Evolutionary conservation across 2,113 vertebrate genomes (phyloP), one percentile per base, ranked within the genome.

Genomic region (Mustelus asterias): DNA sequence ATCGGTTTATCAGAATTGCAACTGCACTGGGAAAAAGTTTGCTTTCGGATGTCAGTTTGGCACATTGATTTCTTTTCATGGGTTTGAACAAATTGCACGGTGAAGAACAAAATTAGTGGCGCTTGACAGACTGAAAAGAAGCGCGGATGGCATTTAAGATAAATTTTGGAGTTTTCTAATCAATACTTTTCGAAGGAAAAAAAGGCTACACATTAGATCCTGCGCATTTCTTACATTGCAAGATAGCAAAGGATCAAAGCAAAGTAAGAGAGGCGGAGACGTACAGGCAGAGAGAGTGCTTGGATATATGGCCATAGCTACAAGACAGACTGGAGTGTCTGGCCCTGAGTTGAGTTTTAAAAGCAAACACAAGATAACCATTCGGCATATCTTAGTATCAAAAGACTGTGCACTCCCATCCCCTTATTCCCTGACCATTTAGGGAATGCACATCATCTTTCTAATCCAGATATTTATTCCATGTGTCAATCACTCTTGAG

Each of bases 111-210:
- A 72, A 95, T 54, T 54, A 72, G 44, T 41, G 5, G 69, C 76
- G 63, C 65, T 70, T 70, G 65, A 48, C 65, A 48, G 93, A 48
- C 8, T 48, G 93, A 41, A 48, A 70, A 94, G 65, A 67, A 76
- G 10, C 33, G 26, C 24, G 3, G 63, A 72, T 72, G 67, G 3
- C 37, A 26, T 95, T 95, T 70, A 18, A 72, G 54, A 48, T 72
- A 95, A 48, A 76, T 95, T 72, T 95, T 93, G 33, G n/a, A 16
- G 54, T 92, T 37, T 94, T 44, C 67, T 26, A 94, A 94, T 94
- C 93, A 72, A 70, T 94, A 72, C 67, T 48, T 92, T 70, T 44
- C 20, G 1, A 95, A 4, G 48, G n/a, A n/a, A 54, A 76, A 26
- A 90, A 26, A 90, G 48, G 88, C 88, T 60, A 90, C 3, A 90